phyloP scores from a whole-genome alignment of 2,113 vertebrate species.

The Indicator maculatus region DNA sequence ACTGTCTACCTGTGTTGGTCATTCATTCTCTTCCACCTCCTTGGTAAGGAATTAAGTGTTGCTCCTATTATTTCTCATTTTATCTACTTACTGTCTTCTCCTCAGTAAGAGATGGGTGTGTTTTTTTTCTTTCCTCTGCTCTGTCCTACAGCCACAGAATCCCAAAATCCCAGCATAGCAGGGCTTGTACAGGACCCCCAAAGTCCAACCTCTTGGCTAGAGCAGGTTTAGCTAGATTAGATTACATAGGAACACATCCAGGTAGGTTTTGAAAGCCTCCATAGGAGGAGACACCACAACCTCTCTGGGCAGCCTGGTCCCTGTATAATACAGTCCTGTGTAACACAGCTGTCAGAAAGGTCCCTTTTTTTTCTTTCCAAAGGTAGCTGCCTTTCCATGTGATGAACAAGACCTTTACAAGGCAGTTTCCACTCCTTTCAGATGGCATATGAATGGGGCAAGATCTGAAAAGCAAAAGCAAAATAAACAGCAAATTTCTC shows the following conservation, averaged over 20 bases:
- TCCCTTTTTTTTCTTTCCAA: not conserved
- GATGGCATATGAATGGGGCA: not conserved
- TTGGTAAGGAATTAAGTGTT: not conserved
- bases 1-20: accelerated
- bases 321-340: not conserved
- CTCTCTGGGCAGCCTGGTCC: too few species aligned
- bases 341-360: accelerated
- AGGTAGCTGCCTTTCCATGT: not conserved
- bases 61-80: not conserved
- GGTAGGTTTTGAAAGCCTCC: too few species aligned
- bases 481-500: not conserved
- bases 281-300: too few species aligned
- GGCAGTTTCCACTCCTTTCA: not conserved
- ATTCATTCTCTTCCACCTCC: not conserved
- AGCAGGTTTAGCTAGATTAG: too few species aligned
- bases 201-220: too few species aligned
- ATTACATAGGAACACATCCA: too few species aligned
- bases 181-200: too few species aligned
- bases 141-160: not conserved
- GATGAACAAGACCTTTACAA: not conserved
- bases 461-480: not conserved
- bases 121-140: not conserved
- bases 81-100: not conserved
- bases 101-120: accelerated
- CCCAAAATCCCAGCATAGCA: too few species aligned